These are phyloP conservation scores for Autographa gamma DNA, from an alignment of 2,888 invertebrate genomes.

Conservation along the genomic window DNA sequence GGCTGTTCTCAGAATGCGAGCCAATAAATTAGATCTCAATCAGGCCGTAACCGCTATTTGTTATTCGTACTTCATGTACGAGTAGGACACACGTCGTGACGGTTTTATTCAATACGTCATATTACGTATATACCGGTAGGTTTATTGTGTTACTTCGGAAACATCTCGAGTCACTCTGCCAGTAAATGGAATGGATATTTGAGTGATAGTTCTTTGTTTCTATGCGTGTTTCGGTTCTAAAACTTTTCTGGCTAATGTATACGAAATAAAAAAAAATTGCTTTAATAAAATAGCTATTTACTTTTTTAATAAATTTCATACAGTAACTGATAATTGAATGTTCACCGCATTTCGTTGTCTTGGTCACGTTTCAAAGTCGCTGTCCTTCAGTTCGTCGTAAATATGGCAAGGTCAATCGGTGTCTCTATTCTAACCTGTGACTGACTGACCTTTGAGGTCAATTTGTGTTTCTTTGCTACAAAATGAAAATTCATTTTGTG, in stretches of 20 bases:
- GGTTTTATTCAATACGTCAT: constrained; percentile 49
- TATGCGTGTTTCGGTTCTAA: not conserved
- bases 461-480: not conserved
- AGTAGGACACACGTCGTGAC: constrained; percentile 56
- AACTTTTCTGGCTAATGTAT: not conserved
- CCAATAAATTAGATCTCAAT: constrained; percentile 88
- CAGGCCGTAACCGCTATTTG: constrained; percentile 82
- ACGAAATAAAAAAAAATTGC: too few relatives aligned
- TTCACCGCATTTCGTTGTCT: not conserved
- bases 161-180: constrained; percentile 12
- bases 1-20: constrained; percentile 81
- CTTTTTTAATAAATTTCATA: too few relatives aligned
- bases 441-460: not conserved
- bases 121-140: constrained; percentile 24
- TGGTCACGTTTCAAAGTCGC: not conserved
- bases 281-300: too few relatives aligned
- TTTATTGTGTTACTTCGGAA: constrained; percentile 13
- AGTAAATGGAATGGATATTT: constrained; percentile 1
- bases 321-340: not conserved
- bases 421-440: not conserved
- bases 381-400: not conserved
- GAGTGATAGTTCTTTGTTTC: not conserved
- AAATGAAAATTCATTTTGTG: not conserved
- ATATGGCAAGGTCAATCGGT: not conserved
- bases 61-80: constrained; percentile 73